A percentile compares a stretch with the other conserved stretches of the same genome.
phyloP scores from a whole-genome alignment of 1,140 invertebrate genomes.

The Drosophila miranda region DNA sequence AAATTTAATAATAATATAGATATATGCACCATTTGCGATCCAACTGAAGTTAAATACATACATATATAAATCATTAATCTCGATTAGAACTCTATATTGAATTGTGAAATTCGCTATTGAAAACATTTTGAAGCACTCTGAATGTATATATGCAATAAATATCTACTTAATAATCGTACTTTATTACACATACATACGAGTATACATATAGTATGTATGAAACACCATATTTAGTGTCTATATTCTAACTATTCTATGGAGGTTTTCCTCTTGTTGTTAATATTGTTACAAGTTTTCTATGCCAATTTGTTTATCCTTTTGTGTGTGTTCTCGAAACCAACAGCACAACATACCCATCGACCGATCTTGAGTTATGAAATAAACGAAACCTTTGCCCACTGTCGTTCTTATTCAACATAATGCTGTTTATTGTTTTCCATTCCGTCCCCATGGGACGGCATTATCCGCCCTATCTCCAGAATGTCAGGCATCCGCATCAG shows the following conservation, averaged over 20 bases:
- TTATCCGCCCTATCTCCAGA: conserved; percentile 3
- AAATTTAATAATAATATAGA: too few relatives aligned
- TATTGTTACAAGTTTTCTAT: conserved; percentile 65
- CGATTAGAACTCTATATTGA: background rate
- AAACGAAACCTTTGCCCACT: conserved; percentile 44
- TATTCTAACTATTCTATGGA: conserved; percentile 47
- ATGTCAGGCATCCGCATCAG: conserved; percentile 18
- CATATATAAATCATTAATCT: background rate
- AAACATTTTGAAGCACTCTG: conserved; percentile 30
- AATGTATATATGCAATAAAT: conserved; percentile 36
- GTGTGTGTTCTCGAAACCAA: conserved; percentile 39
- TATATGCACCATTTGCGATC: too few relatives aligned
- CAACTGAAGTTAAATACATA: too few relatives aligned
- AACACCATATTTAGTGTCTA: conserved; percentile 31
- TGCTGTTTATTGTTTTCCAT: conserved; percentile 59
- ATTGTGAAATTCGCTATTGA: background rate
- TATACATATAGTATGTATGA: background rate
- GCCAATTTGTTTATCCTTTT: conserved; percentile 44
- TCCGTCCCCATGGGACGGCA: conserved; percentile 23
- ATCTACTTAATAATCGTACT: conserved; percentile 35
- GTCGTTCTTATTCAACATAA: conserved; percentile 45
- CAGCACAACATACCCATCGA: conserved; percentile 13
- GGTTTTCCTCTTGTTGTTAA: conserved; percentile 68
- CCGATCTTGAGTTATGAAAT: conserved; percentile 40
- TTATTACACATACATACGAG: conserved; percentile 10